Conservation (phyloP, 2,888 invertebrate species). For the Platynereis dumerilii region DNA sequence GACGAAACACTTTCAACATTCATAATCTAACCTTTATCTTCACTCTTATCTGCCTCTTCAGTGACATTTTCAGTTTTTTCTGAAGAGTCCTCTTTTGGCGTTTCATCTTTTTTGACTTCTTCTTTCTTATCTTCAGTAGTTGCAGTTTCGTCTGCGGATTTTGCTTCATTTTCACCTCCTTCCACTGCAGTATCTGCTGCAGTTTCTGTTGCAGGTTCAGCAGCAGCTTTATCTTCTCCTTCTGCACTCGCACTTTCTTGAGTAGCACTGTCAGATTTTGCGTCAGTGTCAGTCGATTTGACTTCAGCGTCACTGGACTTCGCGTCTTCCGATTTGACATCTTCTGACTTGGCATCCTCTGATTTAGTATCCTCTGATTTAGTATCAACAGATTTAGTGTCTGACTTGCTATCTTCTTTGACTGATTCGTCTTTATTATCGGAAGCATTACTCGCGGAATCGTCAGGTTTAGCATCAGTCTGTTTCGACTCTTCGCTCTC, state of each 20-base stretch:
- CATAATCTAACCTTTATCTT: conserved; percentile 11
- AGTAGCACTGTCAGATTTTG: not conserved
- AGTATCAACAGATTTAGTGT: not conserved
- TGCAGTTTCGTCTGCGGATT: conserved; percentile 19
- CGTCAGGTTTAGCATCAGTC: conserved; percentile 3
- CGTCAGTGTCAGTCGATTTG: not conserved
- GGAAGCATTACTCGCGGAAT: not conserved
- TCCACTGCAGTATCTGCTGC: conserved; percentile 14
- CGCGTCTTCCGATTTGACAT: no score
- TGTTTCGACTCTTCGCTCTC: conserved; percentile 7
- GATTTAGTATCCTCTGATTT: no score
- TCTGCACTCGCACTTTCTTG: conserved; percentile 1
- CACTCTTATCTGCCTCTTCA: conserved; percentile 26
- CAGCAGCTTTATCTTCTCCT: conserved; percentile 7
- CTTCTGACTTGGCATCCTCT: not conserved
- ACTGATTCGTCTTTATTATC: conserved; percentile 9
- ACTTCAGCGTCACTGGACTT: not conserved
- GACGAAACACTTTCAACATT: no score
- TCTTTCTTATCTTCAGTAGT: conserved; percentile 19
- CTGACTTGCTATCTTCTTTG: not conserved
- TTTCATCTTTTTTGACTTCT: conserved; percentile 24
- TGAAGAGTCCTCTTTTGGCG: not conserved
- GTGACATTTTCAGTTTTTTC: conserved; percentile 18
- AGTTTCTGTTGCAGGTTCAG: not conserved
- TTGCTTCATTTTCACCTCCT: conserved; percentile 21